Evolutionary conservation across 2,113 vertebrate genomes (phyloP), one percentile per base, ranked within the genome.

Genomic region (Pelmatolapia mariae): DNA sequence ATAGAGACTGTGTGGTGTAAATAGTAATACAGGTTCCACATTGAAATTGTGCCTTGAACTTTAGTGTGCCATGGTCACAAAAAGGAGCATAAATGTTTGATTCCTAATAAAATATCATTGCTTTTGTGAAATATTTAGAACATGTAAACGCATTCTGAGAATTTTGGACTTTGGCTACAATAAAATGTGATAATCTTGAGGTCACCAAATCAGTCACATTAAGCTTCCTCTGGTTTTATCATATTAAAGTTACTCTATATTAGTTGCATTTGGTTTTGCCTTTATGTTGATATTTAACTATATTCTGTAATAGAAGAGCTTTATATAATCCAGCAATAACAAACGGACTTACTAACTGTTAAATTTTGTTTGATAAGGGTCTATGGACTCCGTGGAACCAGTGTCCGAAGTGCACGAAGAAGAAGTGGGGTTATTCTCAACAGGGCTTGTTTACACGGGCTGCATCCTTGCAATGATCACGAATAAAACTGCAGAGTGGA

Each of bases 401-500:
- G 59, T 89, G 47, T 80, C 92, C 76, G 95, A 95, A 80, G 87
- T 93, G 53, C 80, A 84, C 3, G 85, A 89, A 73, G 89, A 95
- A 22, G 78, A 31, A 92, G 92, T 89, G 68, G 93, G 94, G 85
- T 81, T 93, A 61, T 6, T 94, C 88, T 50, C 88, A 89, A 59
- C 76, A 22, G 87, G 85, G 8, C 29, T 93, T 26, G n/a, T 92
- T 52, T 93, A 95, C 13, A 12, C 87, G 1, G 56, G 80, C 26
- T 90, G 85, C 11, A 47, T 85, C 5, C 1, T 95, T 40, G 54
- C 87, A 9, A 50, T 90, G 3, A 68, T 94, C 7, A 92, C 84
- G 79, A 94, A 89, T 24, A 91, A 94, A 89, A 15, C 96, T 40
- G 71, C 56, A 16, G 87, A 94, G 18, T 94, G 97, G 81, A 90